Conservation (phyloP, 2,888 invertebrate genomes). For the Pollenia labialis region DNA sequence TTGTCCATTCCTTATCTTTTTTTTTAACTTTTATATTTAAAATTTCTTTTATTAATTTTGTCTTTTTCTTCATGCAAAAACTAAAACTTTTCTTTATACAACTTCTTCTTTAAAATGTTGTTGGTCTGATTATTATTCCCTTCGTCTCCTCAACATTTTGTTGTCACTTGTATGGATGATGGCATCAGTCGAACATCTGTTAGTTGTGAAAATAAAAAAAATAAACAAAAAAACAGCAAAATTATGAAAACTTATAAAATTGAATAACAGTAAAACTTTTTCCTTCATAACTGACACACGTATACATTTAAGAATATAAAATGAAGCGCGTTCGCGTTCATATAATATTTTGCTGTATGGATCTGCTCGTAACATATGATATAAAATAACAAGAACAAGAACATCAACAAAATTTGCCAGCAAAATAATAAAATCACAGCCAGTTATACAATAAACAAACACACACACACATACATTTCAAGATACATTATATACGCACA, state of each 20-base stretch:
- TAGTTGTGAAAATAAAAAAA: slow-evolving; percentile 20
- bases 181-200: slow-evolving; percentile 66
- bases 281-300: slow-evolving; percentile 3
- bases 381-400: slow-evolving; percentile 3
- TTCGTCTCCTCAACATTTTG: slow-evolving; percentile 27
- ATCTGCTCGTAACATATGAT: slow-evolving; percentile 53
- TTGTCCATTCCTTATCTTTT: background rate
- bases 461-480: background rate
- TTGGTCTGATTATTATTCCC: background rate
- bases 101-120: slow-evolving; percentile 1
- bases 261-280: slow-evolving; percentile 54
- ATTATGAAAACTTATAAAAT: slow-evolving; percentile 42
- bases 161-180: slow-evolving; percentile 32
- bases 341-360: slow-evolving; percentile 26
- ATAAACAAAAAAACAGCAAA: slow-evolving; percentile 5
- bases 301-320: slow-evolving; percentile 1
- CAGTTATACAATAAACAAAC: background rate
- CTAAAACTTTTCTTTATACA: slow-evolving; percentile 9
- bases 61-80: background rate
- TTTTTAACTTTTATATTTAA: background rate
- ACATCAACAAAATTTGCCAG: background rate
- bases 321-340: slow-evolving; percentile 6
- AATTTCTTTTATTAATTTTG: too few relatives aligned
- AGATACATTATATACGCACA: background rate
- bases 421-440: slow-evolving; percentile 45